phyloP scores from a whole-genome alignment of 2,113 vertebrate species.

The Formicarius rufipectus region DNA sequence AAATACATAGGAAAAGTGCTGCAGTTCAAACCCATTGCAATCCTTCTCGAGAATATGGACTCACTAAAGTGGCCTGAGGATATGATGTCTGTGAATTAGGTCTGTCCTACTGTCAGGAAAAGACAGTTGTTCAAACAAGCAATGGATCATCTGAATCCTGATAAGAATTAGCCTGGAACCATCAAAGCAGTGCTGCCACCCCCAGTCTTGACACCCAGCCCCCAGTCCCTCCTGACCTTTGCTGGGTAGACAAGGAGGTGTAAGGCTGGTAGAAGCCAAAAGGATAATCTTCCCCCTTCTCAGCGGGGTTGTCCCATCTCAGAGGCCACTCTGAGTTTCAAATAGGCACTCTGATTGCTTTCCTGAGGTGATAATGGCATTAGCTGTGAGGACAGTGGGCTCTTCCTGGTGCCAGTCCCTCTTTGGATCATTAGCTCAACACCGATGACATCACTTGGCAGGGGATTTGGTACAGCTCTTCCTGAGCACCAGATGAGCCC shows the following conservation, averaged over 20 bases:
- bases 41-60: not conserved
- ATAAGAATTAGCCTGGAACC: not conserved
- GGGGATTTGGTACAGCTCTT: not conserved
- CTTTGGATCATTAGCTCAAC: conserved; percentile 31
- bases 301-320: not conserved
- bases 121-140: not conserved
- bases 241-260: not conserved
- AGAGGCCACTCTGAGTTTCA: not conserved
- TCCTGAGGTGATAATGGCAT: not conserved
- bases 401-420: not conserved
- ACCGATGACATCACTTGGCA: conserved; percentile 9
- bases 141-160: not conserved
- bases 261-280: not conserved
- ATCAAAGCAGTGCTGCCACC: not conserved
- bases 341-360: not conserved
- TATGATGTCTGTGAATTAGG: not conserved
- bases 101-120: not conserved
- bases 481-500: not conserved
- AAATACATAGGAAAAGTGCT: not conserved
- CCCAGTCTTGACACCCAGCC: not conserved
- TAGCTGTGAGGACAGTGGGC: not conserved
- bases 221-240: not conserved
- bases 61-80: not conserved
- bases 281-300: not conserved
- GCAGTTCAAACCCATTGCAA: not conserved